Base-by-base conservation (phyloP, 2,888 invertebrate genomes). In the Petrophora chlorosata region DNA sequence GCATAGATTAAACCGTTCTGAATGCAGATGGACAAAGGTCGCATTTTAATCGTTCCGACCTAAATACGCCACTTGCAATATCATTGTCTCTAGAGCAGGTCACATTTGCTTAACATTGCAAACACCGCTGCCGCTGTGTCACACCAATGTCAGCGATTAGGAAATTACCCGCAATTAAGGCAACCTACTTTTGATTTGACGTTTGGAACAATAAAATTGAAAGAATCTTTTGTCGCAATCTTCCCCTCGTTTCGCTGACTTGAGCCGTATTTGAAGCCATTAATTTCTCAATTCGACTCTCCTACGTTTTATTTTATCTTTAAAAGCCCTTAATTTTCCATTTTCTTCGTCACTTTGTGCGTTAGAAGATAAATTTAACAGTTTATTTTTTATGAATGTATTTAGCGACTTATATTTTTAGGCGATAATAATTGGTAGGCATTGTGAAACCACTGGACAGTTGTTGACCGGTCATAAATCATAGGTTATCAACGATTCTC, bases 21-120 rank as follows among this genome's bases (percentile, higher is more conserved):
- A 51, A 46, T 48, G 32, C 45, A 50, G 33, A 44, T 44, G 51
- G 39, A 38, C 57, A 55, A 55, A 59, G 56, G 50, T 53, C 46
- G 50, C 36, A 38, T 44, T 48, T 40, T 55, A 57, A 59, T 60
- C 53, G 41, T 55, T 53, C 30, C 34, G 54, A 53, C 57, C 57
- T 53, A 38, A 43, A 53, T 53, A 46, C 32, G 7, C 5, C 25
- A n/a, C 14, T 5, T 22, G 22, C 22, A 22, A 22, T 16, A 23
- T 22, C 19, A 42, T 19, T 25, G 41, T 39, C 46, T 39, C 9
- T 38, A 35, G 29, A 36, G 38, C 32, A 42, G 46, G 38, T 39
- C 52, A 43, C 14, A 39, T 42, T 32, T 42, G 15, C 29, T 34
- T 16, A 22, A 19, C 28, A 30, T 3, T 10, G 9, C 3, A 3